Conservation (phyloP, 1,140 invertebrate species). For the Megalopta genalis region DNA sequence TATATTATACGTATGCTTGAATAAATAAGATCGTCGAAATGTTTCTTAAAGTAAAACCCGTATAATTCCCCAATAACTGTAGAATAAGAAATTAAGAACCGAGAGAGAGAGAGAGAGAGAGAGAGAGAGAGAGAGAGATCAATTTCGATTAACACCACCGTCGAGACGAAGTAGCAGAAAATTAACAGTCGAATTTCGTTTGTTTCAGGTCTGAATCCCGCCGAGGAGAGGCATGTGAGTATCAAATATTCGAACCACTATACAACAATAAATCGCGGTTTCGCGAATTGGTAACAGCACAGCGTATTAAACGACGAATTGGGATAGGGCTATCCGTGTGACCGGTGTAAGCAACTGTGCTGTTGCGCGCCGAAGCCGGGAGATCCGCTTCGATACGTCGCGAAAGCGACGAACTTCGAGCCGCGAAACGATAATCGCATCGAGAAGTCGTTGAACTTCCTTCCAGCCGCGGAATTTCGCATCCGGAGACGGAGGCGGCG, state of each 20-base stretch:
- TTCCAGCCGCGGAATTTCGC: not conserved
- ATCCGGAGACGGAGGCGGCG: too few relatives aligned
- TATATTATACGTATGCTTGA: too few relatives aligned
- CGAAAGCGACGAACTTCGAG: not conserved
- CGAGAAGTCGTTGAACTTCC: conserved; percentile 19
- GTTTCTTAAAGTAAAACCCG: too few relatives aligned
- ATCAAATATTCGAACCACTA: conserved; percentile 51
- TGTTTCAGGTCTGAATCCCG: conserved; percentile 85
- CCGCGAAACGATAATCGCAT: conserved; percentile 15
- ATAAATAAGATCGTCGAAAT: too few relatives aligned
- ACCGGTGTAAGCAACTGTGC: conserved; percentile 12
- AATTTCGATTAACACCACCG: too few relatives aligned
- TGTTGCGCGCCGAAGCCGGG: not conserved
- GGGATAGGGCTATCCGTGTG: not conserved
- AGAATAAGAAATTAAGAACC: too few relatives aligned
- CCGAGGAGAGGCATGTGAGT: conserved; percentile 87
- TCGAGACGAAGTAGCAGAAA: too few relatives aligned
- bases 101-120: too few relatives aligned
- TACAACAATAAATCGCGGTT: not conserved
- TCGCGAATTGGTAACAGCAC: conserved; percentile 7
- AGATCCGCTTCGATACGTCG: not conserved
- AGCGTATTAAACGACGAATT: conserved; percentile 27
- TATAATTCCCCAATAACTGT: too few relatives aligned
- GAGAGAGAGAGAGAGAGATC: too few relatives aligned
- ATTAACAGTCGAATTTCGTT: conserved; percentile 49